Percentiles rank a stretch among this genome's conserved stretches.
These are phyloP conservation scores for Cyrtorhinus lividipennis DNA, from an alignment of 1,140 invertebrate genomes.

Conservation along the genomic window DNA sequence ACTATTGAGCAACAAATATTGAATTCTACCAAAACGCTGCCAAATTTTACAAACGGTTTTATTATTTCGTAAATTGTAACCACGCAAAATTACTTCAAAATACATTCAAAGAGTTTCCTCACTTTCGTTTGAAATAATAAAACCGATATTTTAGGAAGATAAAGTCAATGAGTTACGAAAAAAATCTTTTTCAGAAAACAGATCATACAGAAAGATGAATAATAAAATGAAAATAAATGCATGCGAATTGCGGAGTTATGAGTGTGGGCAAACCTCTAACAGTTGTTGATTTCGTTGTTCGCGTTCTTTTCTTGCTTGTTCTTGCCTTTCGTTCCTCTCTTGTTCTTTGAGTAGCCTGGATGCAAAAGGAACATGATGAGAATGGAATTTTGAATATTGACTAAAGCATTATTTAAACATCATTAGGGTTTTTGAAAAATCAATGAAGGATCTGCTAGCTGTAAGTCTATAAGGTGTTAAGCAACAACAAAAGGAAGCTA, in stretches of 20 bases:
- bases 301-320: slow-evolving; percentile 55
- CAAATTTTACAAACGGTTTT: too few relatives aligned
- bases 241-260: background rate
- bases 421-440: too few relatives aligned
- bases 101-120: too few relatives aligned
- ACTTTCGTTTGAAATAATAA: background rate
- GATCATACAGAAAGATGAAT: background rate
- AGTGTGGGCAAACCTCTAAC: slow-evolving; percentile 37
- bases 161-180: background rate
- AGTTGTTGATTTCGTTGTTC: slow-evolving; percentile 51
- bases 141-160: background rate
- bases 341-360: slow-evolving; percentile 52
- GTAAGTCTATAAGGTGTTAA: too few relatives aligned
- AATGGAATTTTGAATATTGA: too few relatives aligned
- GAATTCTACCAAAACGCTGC: too few relatives aligned
- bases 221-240: background rate
- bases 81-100: too few relatives aligned
- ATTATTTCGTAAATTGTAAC: too few relatives aligned
- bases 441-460: too few relatives aligned
- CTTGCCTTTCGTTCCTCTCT: slow-evolving; percentile 62
- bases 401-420: too few relatives aligned
- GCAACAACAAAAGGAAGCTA: too few relatives aligned
- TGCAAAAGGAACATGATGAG: slow-evolving; percentile 18
- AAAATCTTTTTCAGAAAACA: background rate
- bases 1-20: too few relatives aligned